A percentile compares a stretch with the other conserved stretches of the same genome.
Conservation (phyloP, 2,888 invertebrate species). For the Eilema sororculum region DNA sequence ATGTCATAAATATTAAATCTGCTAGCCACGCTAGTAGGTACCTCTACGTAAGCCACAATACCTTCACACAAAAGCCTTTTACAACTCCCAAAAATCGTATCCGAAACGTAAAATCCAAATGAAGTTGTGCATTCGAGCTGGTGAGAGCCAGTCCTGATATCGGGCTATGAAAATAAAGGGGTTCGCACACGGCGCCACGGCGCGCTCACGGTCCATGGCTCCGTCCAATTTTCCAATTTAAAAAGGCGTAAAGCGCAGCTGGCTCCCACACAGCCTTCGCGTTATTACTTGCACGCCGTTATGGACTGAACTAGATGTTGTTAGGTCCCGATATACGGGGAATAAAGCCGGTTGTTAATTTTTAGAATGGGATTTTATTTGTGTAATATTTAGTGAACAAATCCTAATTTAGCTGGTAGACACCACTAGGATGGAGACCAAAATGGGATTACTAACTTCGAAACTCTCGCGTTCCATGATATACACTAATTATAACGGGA, state of each 20-base stretch:
- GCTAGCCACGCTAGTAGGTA: too few relatives aligned
- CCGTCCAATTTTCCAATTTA: constrained; percentile 54
- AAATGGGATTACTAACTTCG: too few relatives aligned
- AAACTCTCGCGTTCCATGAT: too few relatives aligned
- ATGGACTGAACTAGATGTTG: constrained; percentile 8
- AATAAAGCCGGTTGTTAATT: not conserved
- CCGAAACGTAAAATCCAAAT: constrained; percentile 19
- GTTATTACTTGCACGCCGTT: constrained; percentile 21
- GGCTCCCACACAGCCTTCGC: constrained; percentile 10
- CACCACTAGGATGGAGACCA: too few relatives aligned
- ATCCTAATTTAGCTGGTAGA: too few relatives aligned
- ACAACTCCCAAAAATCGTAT: not conserved
- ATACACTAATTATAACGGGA: too few relatives aligned
- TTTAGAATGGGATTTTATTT: not conserved
- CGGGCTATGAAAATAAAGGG: constrained; percentile 40
- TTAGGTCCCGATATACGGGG: not conserved
- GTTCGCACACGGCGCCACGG: constrained; percentile 30
- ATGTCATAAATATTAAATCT: too few relatives aligned
- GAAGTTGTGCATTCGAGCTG: constrained; percentile 19
- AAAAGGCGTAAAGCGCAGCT: constrained; percentile 44
- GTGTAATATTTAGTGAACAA: not conserved
- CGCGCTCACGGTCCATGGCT: constrained; percentile 11
- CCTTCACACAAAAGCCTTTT: not conserved
- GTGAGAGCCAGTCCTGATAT: constrained; percentile 22
- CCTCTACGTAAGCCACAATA: too few relatives aligned